Evolutionary conservation across 2,888 invertebrate genomes (phyloP).

Genomic region (Blastobasis lacticolella): DNA sequence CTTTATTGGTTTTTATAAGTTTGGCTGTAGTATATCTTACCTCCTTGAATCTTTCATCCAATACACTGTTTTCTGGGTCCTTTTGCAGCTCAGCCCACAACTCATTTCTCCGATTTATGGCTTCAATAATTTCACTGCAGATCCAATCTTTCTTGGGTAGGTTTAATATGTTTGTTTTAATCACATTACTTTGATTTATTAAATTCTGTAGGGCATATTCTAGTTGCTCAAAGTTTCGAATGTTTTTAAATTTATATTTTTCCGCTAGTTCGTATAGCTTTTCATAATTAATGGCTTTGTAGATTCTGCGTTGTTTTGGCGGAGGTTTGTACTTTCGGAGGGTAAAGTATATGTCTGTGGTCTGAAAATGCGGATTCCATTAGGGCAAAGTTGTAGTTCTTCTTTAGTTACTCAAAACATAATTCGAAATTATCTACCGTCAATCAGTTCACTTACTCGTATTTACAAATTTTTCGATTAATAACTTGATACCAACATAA

Average conservation of each 20-base stretch:
- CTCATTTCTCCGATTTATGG: conserved; percentile 10
- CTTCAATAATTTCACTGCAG: conserved; percentile 8
- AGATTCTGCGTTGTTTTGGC: conserved; percentile 1
- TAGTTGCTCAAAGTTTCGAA: background rate
- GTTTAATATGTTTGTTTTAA: conserved; percentile 8
- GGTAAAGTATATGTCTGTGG: conserved; percentile 18
- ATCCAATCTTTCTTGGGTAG: conserved; percentile 13
- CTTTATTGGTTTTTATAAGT: conserved; percentile 7
- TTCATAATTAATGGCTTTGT: conserved; percentile 5
- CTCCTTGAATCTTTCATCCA: conserved; percentile 2
- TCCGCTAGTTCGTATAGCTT: background rate
- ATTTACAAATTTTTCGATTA: too few species aligned
- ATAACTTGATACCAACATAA: too few species aligned
- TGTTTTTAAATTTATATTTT: too few species aligned
- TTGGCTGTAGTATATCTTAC: conserved; percentile 3
- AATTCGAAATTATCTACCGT: too few species aligned
- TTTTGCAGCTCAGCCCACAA: conserved; percentile 7
- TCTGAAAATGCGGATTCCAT: conserved; percentile 18
- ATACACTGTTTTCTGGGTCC: conserved; percentile 2
- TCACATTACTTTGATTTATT: background rate
- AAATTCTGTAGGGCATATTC: background rate
- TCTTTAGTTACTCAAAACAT: too few species aligned
- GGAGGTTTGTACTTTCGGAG: conserved; percentile 2
- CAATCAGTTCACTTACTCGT: too few species aligned
- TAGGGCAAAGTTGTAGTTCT: conserved; percentile 13